phyloP scores from a whole-genome alignment of 2,888 invertebrate species.

The Idaea biselata region DNA sequence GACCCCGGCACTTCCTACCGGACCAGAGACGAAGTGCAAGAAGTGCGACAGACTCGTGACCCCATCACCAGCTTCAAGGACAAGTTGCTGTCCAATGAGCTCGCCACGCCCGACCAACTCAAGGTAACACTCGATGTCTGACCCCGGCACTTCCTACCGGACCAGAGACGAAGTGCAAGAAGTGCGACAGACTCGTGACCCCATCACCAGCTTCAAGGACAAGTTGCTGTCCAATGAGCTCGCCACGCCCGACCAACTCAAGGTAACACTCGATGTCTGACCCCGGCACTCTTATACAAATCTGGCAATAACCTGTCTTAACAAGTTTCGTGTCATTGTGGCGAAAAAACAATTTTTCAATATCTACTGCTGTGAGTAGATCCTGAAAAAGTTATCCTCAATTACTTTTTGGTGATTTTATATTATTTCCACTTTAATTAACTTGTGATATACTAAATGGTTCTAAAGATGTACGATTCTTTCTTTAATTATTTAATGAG shows the following conservation, averaged over 20 bases:
- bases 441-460: no score
- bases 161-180: slow-evolving; percentile 98
- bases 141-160: slow-evolving; percentile 98
- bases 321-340: no score
- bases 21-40: slow-evolving; percentile 95
- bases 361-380: no score
- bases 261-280: slow-evolving; percentile 97
- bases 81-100: slow-evolving; percentile 87
- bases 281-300: no score
- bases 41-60: slow-evolving; percentile 97
- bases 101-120: slow-evolving; percentile 92
- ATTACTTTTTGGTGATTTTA: no score
- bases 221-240: slow-evolving; percentile 89
- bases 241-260: slow-evolving; percentile 91
- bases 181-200: slow-evolving; percentile 97
- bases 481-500: no score
- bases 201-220: slow-evolving; percentile 97
- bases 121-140: slow-evolving; percentile 97
- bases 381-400: no score
- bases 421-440: no score
- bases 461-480: no score
- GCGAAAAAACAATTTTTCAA: no score
- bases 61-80: slow-evolving; percentile 98
- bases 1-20: slow-evolving; percentile 99
- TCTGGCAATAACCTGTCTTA: no score